Conservation (phyloP, 2,113 vertebrate species). For the Bombycilla garrulus region DNA sequence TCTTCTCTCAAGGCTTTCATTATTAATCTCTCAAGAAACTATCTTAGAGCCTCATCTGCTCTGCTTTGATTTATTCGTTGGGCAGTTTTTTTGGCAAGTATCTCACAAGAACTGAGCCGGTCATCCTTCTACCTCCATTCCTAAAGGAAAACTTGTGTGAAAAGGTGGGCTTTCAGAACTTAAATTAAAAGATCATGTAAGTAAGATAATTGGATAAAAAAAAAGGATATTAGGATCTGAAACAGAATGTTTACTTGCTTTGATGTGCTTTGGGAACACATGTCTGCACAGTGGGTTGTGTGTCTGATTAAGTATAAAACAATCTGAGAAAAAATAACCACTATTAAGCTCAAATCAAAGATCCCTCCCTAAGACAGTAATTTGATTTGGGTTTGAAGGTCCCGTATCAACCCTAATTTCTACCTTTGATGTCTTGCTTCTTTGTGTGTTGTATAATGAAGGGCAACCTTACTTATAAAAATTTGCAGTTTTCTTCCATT, state of each 20-base stretch:
- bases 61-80: constrained; percentile 41
- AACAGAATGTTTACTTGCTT: constrained; percentile 72
- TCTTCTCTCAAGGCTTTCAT: constrained; percentile 51
- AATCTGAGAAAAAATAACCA: constrained; percentile 51
- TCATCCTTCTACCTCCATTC: background rate
- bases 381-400: constrained; percentile 62
- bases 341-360: constrained; percentile 70
- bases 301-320: constrained; percentile 63
- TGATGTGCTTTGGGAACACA: constrained; percentile 67
- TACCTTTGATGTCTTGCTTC: constrained; percentile 47
- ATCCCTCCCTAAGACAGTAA: constrained; percentile 57
- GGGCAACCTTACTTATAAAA: constrained; percentile 48
- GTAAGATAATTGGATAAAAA: constrained; percentile 67
- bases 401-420: constrained; percentile 10
- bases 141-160: constrained; percentile 45
- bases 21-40: constrained; percentile 54
- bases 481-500: background rate
- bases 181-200: constrained; percentile 68
- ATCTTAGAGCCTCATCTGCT: constrained; percentile 35
- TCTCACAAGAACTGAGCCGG: constrained; percentile 41
- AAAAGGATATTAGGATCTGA: constrained; percentile 65
- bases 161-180: constrained; percentile 60
- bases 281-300: constrained; percentile 55
- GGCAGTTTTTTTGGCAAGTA: background rate
- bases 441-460: constrained; percentile 31